phyloP scores from a whole-genome alignment of 2,113 vertebrate genomes.

The Neogobius melanostomus region DNA sequence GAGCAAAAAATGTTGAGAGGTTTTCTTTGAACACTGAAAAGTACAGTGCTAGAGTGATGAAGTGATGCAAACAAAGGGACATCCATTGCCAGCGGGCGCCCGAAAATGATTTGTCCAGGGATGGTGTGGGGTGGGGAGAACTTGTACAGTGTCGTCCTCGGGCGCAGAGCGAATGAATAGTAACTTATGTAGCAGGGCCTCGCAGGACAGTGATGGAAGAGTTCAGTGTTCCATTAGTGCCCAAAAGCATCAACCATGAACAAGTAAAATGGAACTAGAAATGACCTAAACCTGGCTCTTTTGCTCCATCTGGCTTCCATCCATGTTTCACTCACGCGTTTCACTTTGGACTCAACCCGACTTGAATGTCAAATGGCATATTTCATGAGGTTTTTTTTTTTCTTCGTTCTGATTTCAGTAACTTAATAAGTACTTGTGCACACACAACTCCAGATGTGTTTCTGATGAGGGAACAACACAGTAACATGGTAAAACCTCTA shows the following conservation, averaged over 20 bases:
- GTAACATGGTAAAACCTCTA: too few relatives aligned
- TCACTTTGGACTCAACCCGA: too few relatives aligned
- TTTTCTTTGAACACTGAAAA: slow-evolving; percentile 3
- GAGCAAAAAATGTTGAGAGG: neutral
- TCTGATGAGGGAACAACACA: too few relatives aligned
- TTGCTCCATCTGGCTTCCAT: too few relatives aligned
- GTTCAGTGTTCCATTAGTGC: neutral
- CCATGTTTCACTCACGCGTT: too few relatives aligned
- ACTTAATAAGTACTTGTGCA: too few relatives aligned
- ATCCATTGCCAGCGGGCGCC: neutral
- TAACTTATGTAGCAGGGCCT: neutral
- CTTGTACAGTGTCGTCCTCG: neutral
- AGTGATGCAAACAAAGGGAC: neutral
- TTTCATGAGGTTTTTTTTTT: too few relatives aligned
- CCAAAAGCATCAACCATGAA: neutral
- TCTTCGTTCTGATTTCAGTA: too few relatives aligned
- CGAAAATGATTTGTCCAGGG: neutral
- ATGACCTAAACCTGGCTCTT: too few relatives aligned
- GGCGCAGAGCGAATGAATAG: neutral
- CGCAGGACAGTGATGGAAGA: neutral
- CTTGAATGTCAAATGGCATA: too few relatives aligned
- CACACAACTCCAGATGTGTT: too few relatives aligned
- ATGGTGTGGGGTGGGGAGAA: neutral
- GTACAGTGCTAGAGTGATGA: neutral
- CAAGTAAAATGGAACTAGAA: neutral